Conservation (phyloP, 2,888 invertebrate species). For the Augochlorella aurata region DNA sequence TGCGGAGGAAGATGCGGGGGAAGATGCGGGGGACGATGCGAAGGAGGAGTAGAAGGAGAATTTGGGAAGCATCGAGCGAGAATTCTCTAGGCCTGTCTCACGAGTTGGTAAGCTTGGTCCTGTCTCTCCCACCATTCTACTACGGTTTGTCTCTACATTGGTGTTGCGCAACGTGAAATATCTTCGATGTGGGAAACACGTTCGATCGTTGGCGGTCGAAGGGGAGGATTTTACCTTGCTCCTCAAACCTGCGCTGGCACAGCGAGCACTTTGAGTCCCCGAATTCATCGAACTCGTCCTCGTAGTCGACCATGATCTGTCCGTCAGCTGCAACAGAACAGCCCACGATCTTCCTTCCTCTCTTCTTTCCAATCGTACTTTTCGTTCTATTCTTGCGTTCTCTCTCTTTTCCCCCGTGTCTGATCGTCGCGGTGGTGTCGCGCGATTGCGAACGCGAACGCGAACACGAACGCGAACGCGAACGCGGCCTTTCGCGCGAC, state of each 20-base stretch:
- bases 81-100: constrained; percentile 57
- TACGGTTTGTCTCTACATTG: constrained; percentile 30
- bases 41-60: not conserved
- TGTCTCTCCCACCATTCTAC: constrained; percentile 71
- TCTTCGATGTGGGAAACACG: not conserved
- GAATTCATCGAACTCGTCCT: constrained; percentile 82
- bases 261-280: constrained; percentile 87
- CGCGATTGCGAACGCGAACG: not conserved
- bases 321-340: constrained; percentile 86
- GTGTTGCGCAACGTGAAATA: constrained; percentile 7
- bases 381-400: constrained; percentile 38
- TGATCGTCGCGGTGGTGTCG: not conserved
- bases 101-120: constrained; percentile 79
- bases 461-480: too few relatives aligned
- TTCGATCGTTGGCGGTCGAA: constrained; percentile 37
- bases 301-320: constrained; percentile 86
- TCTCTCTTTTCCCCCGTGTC: not conserved
- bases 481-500: not conserved
- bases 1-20: not conserved
- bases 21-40: not conserved
- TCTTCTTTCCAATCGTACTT: constrained; percentile 58
- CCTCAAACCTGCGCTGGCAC: constrained; percentile 90
- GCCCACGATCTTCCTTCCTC: constrained; percentile 83
- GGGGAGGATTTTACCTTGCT: constrained; percentile 86
- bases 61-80: constrained; percentile 52